Evolutionary conservation across 2,888 invertebrate species (phyloP), one percentile per base, ranked within the genome.

Genomic region (Cataglyphis albicans): DNA sequence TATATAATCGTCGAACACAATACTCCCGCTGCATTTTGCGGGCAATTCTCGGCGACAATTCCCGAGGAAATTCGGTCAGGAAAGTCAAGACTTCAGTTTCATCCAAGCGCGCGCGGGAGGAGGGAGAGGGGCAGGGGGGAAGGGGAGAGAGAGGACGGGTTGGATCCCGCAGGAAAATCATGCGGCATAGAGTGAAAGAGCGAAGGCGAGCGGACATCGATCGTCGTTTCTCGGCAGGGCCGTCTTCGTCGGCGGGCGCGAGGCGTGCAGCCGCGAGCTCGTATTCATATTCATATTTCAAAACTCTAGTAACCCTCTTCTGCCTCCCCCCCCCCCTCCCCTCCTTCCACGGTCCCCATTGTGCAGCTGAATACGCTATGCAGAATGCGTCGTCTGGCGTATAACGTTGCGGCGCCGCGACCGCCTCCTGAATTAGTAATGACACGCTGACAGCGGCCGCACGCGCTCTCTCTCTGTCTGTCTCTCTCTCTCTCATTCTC

Each of bases 361-460:
- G 92, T 92, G 89, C 89, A 88, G 90, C 84, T 91, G 91, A 92
- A 92, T 92, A 91, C 91, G 90, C 92, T 92, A 92, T 92, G 92
- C 92, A 92, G 92, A 92, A 91, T 92, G 91, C 92, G 92, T 92
- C 92, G 92, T 90, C 91, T 91, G 90, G 88, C 91, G 90, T 92
- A 92, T 90, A 92, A 92, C 92, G 91, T 92, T 92, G 92, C 88
- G 91, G 89, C 89, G 86, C 86, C 76, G 89, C 91, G 88, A 90
- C 92, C 91, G 89, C 92, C 92, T 92, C 92, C 92, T 92, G 92
- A 92, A 92, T 92, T 92, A 92, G 92, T 92, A 92, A 92, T 92
- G 86, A 90, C 90, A 87, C 90, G 88, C 88, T 92, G 92, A 92
- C 90, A 90, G 90, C 90, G 81, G 81, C 80, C 70, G 84, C 86